A percentile compares a stretch with the other conserved stretches of the same genome.
These are phyloP conservation scores for Philopotamus ludificatus DNA, from an alignment of 1,140 invertebrate species.

Conservation along the genomic window DNA sequence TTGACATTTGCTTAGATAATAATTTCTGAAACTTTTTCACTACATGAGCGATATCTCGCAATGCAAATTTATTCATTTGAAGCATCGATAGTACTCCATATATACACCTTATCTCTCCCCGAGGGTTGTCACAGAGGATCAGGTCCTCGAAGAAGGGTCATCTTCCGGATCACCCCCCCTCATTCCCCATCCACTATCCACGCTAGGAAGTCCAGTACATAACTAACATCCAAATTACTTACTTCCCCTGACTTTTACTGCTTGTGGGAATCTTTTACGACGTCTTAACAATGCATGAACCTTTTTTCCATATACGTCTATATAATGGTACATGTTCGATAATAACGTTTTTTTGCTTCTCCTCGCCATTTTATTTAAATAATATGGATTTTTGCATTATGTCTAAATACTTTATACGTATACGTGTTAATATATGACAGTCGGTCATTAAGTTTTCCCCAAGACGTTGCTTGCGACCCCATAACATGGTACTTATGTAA, in stretches of 20 bases:
- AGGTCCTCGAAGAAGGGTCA: conserved; percentile 14
- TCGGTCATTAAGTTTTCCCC: conserved; percentile 20
- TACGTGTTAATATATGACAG: neutral
- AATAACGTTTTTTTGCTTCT: too few species aligned
- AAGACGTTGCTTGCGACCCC: conserved; percentile 7
- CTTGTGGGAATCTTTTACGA: conserved; percentile 37
- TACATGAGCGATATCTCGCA: too few species aligned
- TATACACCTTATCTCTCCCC: conserved; percentile 4
- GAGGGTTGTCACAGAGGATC: conserved; percentile 1
- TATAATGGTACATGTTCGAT: too few species aligned
- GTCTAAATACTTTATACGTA: too few species aligned
- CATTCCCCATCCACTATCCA: too few species aligned
- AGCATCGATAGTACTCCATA: too few species aligned
- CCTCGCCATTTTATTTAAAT: too few species aligned
- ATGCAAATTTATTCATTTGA: neutral
- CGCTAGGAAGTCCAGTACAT: conserved; percentile 18
- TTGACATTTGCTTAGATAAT: too few species aligned
- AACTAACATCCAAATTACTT: conserved; percentile 40
- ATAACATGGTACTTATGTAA: conserved; percentile 26
- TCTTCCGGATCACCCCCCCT: neutral
- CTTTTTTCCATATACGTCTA: too few species aligned
- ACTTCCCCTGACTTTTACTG: conserved; percentile 35
- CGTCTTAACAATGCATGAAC: conserved; percentile 29
- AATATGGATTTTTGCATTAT: too few species aligned
- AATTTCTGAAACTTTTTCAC: too few species aligned